Base-by-base conservation (phyloP, 2,113 vertebrate genomes). In the Empidonax traillii region DNA sequence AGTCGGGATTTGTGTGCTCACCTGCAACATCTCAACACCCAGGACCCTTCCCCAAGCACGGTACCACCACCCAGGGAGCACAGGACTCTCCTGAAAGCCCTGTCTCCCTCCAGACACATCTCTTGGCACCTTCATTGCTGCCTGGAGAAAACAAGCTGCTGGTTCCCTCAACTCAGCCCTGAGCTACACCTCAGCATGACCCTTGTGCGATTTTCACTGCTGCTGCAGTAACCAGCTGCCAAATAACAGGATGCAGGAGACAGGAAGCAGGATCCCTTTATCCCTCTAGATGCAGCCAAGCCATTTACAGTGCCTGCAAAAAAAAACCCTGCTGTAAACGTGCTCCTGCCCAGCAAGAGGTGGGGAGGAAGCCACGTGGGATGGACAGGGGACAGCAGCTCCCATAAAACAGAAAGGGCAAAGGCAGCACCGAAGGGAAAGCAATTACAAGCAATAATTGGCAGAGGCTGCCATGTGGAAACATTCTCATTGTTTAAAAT, bases 361-460 rank as follows among this genome's bases (percentile, higher is more conserved):
- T 85, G 30, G 87, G 51, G 86, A 87, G 46, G 85, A 93, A 95
- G 74, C 49, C 37, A 35, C 3, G 7, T 6, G 10, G 79, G 84
- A 88, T 33, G 52, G 62, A 15, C 79, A 94, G 85, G 75, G 92
- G 63, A 80, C 16, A 13, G 49, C 65, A 61, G 63, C 72, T 77
- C 85, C 74, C 4, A 11, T 69, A 47, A 71, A 87, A 51, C 31
- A n/a, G 53, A 67, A 74, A 89, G 85, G 94, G 75, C 75, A 93
- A 90, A 87, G 75, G 91, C 65, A 73, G 86, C 43, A 24, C 47
- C 1, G 1, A 74, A 61, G 68, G 93, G 63, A 78, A 96, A 92
- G 91, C 92, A 95, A 97, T 96, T 97, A 93, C 95, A 95, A 97
- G 95, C 92, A 92, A 97, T 96, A 95, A 95, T 81, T 95, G 94